Base-by-base conservation (phyloP, 92 coral and sea anemone species). In the Umimayanthus kanabou region DNA sequence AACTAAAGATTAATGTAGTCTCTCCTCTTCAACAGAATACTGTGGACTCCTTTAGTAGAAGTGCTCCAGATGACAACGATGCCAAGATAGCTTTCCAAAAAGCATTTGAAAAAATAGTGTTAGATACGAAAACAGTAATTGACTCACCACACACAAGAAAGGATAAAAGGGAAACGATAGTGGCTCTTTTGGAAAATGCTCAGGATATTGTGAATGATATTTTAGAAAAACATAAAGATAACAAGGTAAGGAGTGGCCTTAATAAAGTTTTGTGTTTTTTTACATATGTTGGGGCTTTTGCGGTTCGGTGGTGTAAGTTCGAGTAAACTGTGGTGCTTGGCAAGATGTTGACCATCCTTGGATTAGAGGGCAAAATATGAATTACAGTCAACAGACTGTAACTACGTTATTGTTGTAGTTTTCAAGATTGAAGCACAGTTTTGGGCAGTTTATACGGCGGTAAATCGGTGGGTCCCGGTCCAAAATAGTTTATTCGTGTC, bases 141-240 rank as follows among this genome's bases (percentile, higher is more conserved):
- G 80, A 91, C 75, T 94, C 99, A 23, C 94, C 99, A 20, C 98
- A 97, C 86, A 97, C 95, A 15, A 92, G 98, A 29, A 93, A 94
- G 65, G 99, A 97, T 42, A 97, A 97, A 74, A 75, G 98, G 85
- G 99, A 95, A 86, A 91, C 75, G 45, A 97, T 97, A 50, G 83
- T 97, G 26, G 99, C 99, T 8, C 93, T 97, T 79, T 97, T 98
- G 85, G 99, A 97, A 53, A 97, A 97, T 87, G 98, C 99, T 6
- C 97, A 97, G 86, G 99, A 97, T 89, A 91, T 95, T 4, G 91
- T 97, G 90, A 92, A 89, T 86, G 99, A 97, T 80, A 91, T 97
- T 47, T 87, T 95, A 28, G 98, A 93, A 85, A 90, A 92, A 85
- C 93, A 91, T 42, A 87, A 89, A 50, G 94, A 93, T 81, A 90